phyloP scores from a whole-genome alignment of 2,888 invertebrate species.

The Agrotis segetum region DNA sequence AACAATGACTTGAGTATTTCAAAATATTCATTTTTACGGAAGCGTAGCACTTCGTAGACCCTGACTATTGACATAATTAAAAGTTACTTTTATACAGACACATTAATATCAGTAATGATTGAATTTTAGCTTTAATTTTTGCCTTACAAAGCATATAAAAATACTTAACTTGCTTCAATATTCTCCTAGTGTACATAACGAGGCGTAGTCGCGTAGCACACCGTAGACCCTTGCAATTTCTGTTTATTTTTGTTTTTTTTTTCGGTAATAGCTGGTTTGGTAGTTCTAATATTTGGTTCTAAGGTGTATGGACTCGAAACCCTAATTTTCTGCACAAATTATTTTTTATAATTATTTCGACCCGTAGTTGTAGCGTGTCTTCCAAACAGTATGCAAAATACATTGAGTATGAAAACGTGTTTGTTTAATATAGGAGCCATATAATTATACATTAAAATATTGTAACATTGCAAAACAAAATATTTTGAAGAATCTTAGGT shows the following conservation, averaged over 20 bases:
- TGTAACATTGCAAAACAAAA: too few species aligned
- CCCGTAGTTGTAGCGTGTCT: too few species aligned
- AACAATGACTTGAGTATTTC: neutral
- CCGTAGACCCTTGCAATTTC: too few species aligned
- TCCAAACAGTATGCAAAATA: neutral
- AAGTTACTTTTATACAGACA: neutral
- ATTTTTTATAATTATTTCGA: neutral
- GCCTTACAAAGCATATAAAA: too few species aligned
- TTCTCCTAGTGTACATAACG: too few species aligned
- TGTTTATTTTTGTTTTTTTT: too few species aligned
- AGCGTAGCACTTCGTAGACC: conserved; percentile 12
- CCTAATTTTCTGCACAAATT: neutral
- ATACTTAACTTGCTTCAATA: neutral
- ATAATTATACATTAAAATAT: too few species aligned
- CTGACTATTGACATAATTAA: neutral
- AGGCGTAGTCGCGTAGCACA: neutral
- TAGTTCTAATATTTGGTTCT: neutral
- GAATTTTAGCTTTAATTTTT: too few species aligned
- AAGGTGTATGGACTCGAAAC: too few species aligned
- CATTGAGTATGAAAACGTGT: neutral
- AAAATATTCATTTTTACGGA: neutral
- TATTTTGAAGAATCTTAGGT: too few species aligned
- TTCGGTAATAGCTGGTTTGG: too few species aligned
- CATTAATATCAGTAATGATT: too few species aligned
- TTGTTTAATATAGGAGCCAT: neutral